A percentile compares a stretch with the other conserved stretches of the same genome.
Conservation (phyloP, 2,797 vertebrate species). For the Notolabrus celidotus region DNA sequence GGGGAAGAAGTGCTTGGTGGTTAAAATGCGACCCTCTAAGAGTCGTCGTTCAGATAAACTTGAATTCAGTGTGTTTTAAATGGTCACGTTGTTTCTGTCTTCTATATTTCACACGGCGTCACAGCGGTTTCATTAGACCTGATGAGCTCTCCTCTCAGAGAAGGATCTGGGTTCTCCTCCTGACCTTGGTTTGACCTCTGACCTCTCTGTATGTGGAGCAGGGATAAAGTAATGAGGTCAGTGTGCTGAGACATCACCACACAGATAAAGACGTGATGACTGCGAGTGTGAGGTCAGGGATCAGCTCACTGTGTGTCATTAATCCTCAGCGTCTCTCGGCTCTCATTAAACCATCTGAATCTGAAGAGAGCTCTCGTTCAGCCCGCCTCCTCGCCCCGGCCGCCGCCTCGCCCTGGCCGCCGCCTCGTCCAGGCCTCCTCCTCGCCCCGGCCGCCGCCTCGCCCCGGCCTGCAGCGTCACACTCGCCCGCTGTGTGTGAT, state of each 20-base stretch:
- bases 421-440: constrained; percentile 10
- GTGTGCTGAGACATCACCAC: neutral
- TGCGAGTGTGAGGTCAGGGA: constrained; percentile 40
- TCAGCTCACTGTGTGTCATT: constrained; percentile 13
- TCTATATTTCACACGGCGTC: no score
- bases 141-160: no score
- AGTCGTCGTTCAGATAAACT: no score
- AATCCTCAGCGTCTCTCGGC: constrained; percentile 13
- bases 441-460: no score
- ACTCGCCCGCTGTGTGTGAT: neutral
- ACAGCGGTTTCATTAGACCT: no score
- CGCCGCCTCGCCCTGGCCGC: no score
- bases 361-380: neutral
- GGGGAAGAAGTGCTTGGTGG: no score
- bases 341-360: neutral
- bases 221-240: neutral
- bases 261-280: neutral
- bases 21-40: no score
- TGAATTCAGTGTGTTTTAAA: no score
- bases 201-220: neutral
- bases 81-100: no score
- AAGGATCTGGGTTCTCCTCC: neutral
- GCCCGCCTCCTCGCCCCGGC: no score
- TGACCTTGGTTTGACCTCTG: neutral
- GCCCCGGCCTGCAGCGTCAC: constrained; percentile 17